Percentiles rank a stretch among this genome's conserved stretches.
These are phyloP conservation scores for Mesochorus sp. DNA, from an alignment of 2,888 invertebrate genomes.

Conservation along the genomic window DNA sequence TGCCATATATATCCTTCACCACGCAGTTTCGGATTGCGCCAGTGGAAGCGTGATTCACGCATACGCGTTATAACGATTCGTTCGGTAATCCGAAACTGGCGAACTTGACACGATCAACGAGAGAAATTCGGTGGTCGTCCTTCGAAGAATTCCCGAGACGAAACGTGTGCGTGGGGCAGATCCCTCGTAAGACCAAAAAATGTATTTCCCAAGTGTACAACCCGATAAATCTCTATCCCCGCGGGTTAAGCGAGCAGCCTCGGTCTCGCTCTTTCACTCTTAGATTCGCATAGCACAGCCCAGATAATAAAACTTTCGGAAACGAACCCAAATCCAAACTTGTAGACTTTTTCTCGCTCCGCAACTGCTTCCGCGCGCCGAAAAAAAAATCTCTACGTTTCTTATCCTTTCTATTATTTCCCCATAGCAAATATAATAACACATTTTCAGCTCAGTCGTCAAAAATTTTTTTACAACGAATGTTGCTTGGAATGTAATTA, in stretches of 20 bases:
- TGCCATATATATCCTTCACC: background rate
- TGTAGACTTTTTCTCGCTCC: background rate
- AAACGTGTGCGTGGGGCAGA: slow-evolving; percentile 27
- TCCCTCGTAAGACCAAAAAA: slow-evolving; percentile 44
- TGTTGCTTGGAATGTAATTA: background rate
- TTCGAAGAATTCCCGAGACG: slow-evolving; percentile 31
- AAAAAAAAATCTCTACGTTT: background rate
- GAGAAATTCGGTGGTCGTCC: slow-evolving; percentile 46
- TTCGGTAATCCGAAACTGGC: slow-evolving; percentile 31
- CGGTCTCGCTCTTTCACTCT: no score
- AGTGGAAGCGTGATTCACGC: background rate
- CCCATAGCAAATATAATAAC: no score
- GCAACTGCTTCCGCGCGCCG: background rate
- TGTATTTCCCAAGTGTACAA: slow-evolving; percentile 58
- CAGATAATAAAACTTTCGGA: slow-evolving; percentile 28
- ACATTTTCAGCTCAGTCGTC: no score
- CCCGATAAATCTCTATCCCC: slow-evolving; percentile 55
- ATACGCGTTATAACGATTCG: background rate
- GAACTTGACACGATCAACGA: slow-evolving; percentile 30
- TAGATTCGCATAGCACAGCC: background rate
- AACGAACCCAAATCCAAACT: background rate
- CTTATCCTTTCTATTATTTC: background rate
- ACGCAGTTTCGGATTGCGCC: slow-evolving; percentile 8
- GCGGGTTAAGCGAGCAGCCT: slow-evolving; percentile 13
- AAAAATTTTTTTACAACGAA: no score